A percentile compares a stretch with the other conserved stretches of the same genome.
These are phyloP conservation scores for Cacatua alba DNA, from an alignment of 2,113 vertebrate species.

Conservation along the genomic window DNA sequence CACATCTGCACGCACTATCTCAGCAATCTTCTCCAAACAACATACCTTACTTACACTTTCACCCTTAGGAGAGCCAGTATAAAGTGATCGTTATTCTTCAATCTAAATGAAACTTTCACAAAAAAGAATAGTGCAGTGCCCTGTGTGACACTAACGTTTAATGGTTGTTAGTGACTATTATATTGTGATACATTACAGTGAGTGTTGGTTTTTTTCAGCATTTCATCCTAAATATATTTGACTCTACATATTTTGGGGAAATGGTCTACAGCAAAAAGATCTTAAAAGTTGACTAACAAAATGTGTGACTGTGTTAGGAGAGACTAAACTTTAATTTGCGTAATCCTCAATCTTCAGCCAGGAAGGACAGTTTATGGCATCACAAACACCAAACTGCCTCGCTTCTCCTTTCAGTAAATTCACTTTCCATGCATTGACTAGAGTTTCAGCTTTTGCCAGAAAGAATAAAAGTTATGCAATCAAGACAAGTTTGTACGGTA, in stretches of 20 bases:
- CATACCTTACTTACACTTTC: neutral
- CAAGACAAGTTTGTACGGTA: accelerated
- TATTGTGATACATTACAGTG: neutral
- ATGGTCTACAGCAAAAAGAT: neutral
- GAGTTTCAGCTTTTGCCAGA: neutral
- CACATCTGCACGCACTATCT: neutral
- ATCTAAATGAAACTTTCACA: neutral
- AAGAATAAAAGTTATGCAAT: neutral
- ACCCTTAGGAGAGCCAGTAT: neutral
- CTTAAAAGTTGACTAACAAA: neutral
- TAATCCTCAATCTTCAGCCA: neutral
- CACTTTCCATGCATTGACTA: neutral
- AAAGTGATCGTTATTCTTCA: neutral
- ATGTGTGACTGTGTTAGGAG: neutral
- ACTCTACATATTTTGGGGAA: neutral
- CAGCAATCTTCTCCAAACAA: neutral
- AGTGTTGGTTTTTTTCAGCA: neutral
- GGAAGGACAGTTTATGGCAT: neutral
- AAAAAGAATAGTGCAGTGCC: neutral
- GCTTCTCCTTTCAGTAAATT: neutral
- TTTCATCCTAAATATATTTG: neutral
- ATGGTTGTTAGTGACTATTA: neutral
- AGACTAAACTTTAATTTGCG: neutral
- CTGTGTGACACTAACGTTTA: neutral
- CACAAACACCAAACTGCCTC: neutral